Evolutionary conservation across 2,888 invertebrate genomes (phyloP).

Genomic region (Ophonus ardosiacus): DNA sequence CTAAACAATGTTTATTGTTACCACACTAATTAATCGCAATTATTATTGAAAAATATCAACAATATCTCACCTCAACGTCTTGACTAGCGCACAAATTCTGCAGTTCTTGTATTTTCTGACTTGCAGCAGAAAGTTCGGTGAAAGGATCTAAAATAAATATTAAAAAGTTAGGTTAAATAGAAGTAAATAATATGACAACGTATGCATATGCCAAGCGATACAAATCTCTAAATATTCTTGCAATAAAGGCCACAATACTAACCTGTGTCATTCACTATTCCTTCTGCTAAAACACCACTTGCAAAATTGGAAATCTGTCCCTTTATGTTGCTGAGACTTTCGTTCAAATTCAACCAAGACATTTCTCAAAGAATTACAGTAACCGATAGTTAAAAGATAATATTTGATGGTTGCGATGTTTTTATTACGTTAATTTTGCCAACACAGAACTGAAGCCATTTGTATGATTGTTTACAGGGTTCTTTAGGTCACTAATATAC

Average conservation of each 20-base stretch:
- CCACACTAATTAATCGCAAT: background rate
- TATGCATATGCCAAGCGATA: conserved; percentile 7
- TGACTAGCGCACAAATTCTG: conserved; percentile 79
- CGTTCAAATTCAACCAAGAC: conserved; percentile 85
- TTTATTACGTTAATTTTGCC: conserved; percentile 55
- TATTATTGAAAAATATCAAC: background rate
- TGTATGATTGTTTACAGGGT: conserved; percentile 48
- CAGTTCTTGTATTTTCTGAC: conserved; percentile 76
- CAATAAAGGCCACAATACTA: conserved; percentile 66
- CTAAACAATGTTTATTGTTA: conserved; percentile 4
- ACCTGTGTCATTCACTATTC: conserved; percentile 81
- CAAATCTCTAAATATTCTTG: conserved; percentile 13
- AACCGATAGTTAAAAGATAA: conserved; percentile 9
- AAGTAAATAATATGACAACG: conserved; percentile 59
- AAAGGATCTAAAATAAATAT: conserved; percentile 62
- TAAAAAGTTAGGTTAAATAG: conserved; percentile 67
- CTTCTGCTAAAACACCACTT: conserved; percentile 91
- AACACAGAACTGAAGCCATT: conserved; percentile 62
- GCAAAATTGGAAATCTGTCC: conserved; percentile 94
- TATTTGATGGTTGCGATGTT: conserved; percentile 39
- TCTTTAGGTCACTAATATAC: background rate
- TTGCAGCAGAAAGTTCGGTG: conserved; percentile 66
- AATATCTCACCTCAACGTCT: conserved; percentile 79
- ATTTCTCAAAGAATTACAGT: conserved; percentile 72
- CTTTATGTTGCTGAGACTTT: conserved; percentile 84